Percentiles rank a stretch among this genome's conserved stretches.
phyloP scores from a whole-genome alignment of 2,113 vertebrate genomes.

The Uropsilus gracilis region DNA sequence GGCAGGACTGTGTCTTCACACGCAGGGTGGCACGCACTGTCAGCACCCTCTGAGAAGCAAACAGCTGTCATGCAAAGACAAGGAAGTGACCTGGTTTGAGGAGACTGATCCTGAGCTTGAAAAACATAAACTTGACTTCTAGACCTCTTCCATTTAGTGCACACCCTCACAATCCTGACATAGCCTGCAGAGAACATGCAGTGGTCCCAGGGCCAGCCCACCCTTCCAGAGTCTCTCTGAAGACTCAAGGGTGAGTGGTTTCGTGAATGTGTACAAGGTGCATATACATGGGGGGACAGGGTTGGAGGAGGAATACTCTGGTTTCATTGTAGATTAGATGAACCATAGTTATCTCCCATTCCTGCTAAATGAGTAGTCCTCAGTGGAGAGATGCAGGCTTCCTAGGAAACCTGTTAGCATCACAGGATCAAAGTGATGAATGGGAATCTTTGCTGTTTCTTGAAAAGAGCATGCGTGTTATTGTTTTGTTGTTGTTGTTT shows the following conservation, averaged over 20 bases:
- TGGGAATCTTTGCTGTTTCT: neutral
- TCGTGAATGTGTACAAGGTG: neutral
- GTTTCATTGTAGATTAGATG: neutral
- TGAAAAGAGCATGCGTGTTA: neutral
- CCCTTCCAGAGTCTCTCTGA: neutral
- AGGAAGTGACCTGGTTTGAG: neutral
- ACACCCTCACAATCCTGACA: neutral
- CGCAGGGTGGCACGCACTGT: neutral
- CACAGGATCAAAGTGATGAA: neutral
- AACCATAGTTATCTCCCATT: neutral
- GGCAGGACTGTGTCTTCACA: constrained; percentile 58
- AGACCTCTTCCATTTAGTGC: neutral
- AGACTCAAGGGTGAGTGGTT: neutral
- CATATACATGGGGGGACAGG: too few species aligned
- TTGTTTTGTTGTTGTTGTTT: too few species aligned
- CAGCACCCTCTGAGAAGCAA: constrained; percentile 53
- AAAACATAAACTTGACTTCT: neutral
- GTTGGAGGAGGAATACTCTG: neutral
- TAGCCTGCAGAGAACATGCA: neutral
- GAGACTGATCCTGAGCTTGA: neutral
- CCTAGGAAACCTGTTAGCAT: neutral
- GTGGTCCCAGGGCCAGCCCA: neutral
- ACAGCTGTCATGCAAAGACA: constrained; percentile 36
- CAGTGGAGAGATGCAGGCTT: neutral
- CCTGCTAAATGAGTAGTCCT: neutral